Percentiles rank a stretch among this genome's conserved stretches.
phyloP scores from a whole-genome alignment of 2,888 invertebrate species.

The Mythimna loreyi region DNA sequence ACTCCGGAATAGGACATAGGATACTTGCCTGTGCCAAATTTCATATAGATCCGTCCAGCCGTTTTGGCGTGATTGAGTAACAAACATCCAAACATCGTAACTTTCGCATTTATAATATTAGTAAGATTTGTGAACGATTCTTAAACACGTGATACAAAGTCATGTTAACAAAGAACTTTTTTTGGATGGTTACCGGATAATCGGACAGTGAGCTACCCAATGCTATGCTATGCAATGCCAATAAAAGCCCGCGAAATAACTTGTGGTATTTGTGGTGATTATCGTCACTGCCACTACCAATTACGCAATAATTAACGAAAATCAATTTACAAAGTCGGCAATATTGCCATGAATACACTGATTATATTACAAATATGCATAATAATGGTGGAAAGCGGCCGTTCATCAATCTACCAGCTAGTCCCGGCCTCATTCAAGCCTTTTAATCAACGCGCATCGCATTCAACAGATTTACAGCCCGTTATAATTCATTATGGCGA shows the following conservation, averaged over 20 bases:
- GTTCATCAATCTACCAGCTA: conserved; percentile 38
- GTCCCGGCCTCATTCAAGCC: conserved; percentile 33
- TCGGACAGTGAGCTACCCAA: no score
- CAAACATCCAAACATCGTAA: no score
- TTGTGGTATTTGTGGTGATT: background rate
- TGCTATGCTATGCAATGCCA: background rate
- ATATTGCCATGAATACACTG: conserved; percentile 14
- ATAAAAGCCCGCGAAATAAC: background rate
- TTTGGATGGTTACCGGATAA: no score
- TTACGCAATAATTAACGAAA: conserved; percentile 25
- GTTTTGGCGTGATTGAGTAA: no score
- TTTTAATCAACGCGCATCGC: conserved; percentile 58
- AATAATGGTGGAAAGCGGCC: conserved; percentile 28
- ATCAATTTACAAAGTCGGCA: conserved; percentile 38
- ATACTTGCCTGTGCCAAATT: no score
- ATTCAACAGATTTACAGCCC: conserved; percentile 59
- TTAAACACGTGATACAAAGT: no score
- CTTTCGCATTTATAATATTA: no score
- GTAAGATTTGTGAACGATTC: no score
- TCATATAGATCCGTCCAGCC: no score
- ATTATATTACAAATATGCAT: conserved; percentile 35
- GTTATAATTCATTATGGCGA: conserved; percentile 48
- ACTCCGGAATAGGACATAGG: no score
- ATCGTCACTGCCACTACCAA: background rate
- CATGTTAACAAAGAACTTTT: no score